These are phyloP conservation scores for Chionis minor DNA, from an alignment of 2,113 vertebrate species.

Conservation along the genomic window DNA sequence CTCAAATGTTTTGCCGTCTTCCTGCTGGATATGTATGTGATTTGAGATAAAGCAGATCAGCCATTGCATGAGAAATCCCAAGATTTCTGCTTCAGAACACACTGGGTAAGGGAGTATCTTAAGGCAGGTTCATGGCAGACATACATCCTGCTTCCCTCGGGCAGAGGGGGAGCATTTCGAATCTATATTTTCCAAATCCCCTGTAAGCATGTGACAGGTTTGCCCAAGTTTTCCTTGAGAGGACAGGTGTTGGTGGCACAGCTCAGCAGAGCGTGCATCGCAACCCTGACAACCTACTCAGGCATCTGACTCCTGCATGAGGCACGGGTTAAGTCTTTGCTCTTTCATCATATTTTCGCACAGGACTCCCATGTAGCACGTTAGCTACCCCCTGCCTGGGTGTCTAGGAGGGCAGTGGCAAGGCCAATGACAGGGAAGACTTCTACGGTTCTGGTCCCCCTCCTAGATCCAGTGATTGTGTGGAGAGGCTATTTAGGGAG, in stretches of 20 bases:
- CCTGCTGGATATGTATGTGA: background rate
- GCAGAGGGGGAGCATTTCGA: background rate
- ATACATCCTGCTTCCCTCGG: background rate
- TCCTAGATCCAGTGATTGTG: background rate
- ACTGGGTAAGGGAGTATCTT: background rate
- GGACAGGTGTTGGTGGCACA: background rate
- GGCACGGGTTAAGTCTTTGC: background rate
- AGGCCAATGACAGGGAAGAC: background rate
- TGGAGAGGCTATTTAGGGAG: conserved; percentile 4
- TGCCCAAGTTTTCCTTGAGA: background rate
- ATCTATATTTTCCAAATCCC: background rate
- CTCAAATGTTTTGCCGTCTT: background rate
- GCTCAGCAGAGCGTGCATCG: fast-evolving
- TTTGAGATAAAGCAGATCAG: background rate
- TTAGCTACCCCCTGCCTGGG: background rate
- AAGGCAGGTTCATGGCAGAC: background rate
- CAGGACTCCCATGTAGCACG: background rate
- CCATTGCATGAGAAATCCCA: background rate
- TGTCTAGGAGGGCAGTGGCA: background rate
- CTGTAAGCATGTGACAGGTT: background rate
- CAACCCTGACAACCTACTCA: background rate
- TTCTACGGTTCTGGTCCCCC: background rate
- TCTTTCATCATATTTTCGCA: background rate
- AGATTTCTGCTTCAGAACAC: background rate
- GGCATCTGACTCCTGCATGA: background rate